Evolutionary conservation across 2,888 invertebrate genomes (phyloP).

Genomic region (Lymantria dispar): DNA sequence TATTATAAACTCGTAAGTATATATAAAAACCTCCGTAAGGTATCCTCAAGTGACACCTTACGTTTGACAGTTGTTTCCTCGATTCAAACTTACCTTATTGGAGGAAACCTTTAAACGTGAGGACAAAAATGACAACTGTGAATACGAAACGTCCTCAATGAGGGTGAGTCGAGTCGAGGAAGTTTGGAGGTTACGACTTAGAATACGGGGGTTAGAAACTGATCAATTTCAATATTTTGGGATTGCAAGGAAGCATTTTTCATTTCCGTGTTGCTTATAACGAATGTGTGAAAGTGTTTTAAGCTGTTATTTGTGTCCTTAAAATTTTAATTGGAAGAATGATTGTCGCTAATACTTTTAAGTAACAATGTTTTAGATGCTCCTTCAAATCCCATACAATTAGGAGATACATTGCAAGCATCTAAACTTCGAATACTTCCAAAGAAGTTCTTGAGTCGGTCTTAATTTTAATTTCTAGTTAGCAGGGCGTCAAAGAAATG

Average conservation of each 20-base stretch:
- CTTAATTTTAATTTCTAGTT: background rate
- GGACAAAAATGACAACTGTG: too few relatives aligned
- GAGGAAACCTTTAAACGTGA: too few relatives aligned
- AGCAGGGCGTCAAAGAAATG: background rate
- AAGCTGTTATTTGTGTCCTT: background rate
- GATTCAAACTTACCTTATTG: too few relatives aligned
- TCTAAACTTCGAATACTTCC: background rate
- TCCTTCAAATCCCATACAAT: background rate
- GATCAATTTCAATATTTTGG: background rate
- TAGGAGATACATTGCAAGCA: background rate
- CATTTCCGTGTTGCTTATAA: background rate
- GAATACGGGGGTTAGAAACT: background rate
- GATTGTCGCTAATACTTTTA: background rate
- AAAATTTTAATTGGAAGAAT: background rate
- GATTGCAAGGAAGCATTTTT: background rate
- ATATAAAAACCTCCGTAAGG: too few relatives aligned
- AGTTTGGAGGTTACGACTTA: too few relatives aligned
- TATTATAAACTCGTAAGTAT: too few relatives aligned
- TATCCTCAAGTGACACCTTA: too few relatives aligned
- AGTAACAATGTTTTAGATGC: background rate
- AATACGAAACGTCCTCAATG: too few relatives aligned
- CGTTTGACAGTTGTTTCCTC: too few relatives aligned
- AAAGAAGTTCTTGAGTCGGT: background rate
- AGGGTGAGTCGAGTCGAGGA: too few relatives aligned
- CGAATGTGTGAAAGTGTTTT: background rate